Evolutionary conservation across 2,113 vertebrate genomes (phyloP), one percentile per base, ranked within the genome.

Genomic region (Alethe castanea): DNA sequence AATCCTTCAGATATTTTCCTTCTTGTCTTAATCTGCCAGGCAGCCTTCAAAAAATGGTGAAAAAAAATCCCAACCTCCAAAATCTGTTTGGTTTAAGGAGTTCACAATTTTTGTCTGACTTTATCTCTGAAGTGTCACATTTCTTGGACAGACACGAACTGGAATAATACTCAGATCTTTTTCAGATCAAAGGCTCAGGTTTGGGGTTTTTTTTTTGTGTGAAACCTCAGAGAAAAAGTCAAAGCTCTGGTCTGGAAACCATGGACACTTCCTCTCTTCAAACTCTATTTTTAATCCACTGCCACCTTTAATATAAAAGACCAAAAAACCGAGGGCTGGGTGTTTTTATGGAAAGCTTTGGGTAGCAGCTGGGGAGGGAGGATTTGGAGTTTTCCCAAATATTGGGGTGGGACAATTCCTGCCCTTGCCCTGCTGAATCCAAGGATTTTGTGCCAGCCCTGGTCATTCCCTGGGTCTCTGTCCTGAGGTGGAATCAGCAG

Each of bases 161-260:
- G 52, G 28, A 52, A 26, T 18, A 81, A 14, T 2, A 3, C 52
- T 69, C 1, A 1, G 53, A 81, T 85, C 73, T 74, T 19, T 80
- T 90, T 54, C 18, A 64, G 59, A 90, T 94, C 88, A 88, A 88
- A 95, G 60, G 28, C 74, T 93, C 22, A 36, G 19, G 6, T 87
- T 85, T 86, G 42, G 66, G 85, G 92, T 81, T 86, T 91, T 50
- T 52, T 52, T 28, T 16, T 9, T 38, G 36, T 80, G 71, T 76
- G 67, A 90, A 93, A 69, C 66, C 74, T 90, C 54, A 88, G 81
- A 80, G 57, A 38, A 90, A 48, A 82, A 88, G 50, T 35, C 82
- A 82, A 92, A 92, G 45, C 66, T 83, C 5, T 60, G 69, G 38
- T 61, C 66, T 90, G 71, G 71, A 82, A 90, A 54, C 40, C 31